Conservation (phyloP, 2,888 invertebrate species). For the Nymphalis urticae region DNA sequence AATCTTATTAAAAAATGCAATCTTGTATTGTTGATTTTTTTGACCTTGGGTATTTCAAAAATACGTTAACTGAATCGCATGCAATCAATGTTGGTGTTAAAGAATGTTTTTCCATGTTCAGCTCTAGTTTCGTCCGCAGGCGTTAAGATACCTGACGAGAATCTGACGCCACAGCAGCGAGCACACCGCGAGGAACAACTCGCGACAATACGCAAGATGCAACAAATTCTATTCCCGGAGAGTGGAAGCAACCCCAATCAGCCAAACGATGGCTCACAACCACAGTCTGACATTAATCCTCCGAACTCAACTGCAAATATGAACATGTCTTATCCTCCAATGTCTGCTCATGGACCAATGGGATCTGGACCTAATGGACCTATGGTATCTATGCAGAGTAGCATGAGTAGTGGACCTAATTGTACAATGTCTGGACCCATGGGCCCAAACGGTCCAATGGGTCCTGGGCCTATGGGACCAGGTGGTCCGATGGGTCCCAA, state of each 20-base stretch:
- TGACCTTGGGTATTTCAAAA: background rate
- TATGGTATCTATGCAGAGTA: slow-evolving; percentile 74
- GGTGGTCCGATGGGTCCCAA: slow-evolving; percentile 68
- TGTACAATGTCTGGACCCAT: slow-evolving; percentile 76
- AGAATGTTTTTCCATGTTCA: slow-evolving; percentile 40
- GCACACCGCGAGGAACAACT: slow-evolving; percentile 96
- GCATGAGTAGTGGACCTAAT: slow-evolving; percentile 71
- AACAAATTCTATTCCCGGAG: slow-evolving; percentile 95
- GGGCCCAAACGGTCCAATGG: slow-evolving; percentile 62
- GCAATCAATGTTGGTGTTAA: slow-evolving; percentile 29
- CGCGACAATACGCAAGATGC: slow-evolving; percentile 95
- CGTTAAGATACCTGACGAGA: slow-evolving; percentile 97
- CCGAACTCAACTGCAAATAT: slow-evolving; percentile 69
- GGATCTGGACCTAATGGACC: slow-evolving; percentile 71
- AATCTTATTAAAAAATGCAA: background rate
- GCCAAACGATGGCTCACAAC: slow-evolving; percentile 58
- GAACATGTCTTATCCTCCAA: slow-evolving; percentile 71
- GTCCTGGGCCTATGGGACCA: slow-evolving; percentile 57
- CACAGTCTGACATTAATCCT: slow-evolving; percentile 67
- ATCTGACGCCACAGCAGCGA: slow-evolving; percentile 96
- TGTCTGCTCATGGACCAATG: slow-evolving; percentile 71
- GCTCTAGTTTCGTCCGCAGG: slow-evolving; percentile 64
- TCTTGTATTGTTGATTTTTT: background rate
- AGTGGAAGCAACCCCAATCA: slow-evolving; percentile 73
- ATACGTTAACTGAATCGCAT: background rate